A percentile compares a stretch with the other conserved stretches of the same genome.
These are phyloP conservation scores for Homarus americanus DNA, from an alignment of 1,140 invertebrate species.

Conservation along the genomic window DNA sequence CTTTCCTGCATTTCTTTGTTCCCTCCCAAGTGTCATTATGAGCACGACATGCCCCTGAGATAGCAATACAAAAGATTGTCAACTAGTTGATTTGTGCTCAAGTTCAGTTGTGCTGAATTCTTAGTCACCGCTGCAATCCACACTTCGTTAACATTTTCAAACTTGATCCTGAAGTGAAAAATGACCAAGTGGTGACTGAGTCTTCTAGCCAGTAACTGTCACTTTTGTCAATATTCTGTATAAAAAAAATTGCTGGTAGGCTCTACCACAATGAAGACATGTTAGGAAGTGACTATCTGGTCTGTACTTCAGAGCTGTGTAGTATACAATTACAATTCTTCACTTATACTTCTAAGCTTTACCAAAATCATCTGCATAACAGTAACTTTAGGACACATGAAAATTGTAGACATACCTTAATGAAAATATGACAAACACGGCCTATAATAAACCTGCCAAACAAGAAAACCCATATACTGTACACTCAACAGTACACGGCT, in stretches of 20 bases:
- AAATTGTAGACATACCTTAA: not conserved
- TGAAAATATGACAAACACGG: not conserved
- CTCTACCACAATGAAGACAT: constrained; percentile 36
- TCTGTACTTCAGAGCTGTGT: constrained; percentile 16
- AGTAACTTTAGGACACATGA: not conserved
- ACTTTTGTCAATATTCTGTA: constrained; percentile 15
- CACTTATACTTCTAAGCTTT: constrained; percentile 12
- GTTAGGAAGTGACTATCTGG: constrained; percentile 40
- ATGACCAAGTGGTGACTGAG: constrained; percentile 6
- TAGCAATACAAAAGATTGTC: constrained; percentile 56
- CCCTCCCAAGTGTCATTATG: not conserved
- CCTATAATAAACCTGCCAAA: too few species aligned
- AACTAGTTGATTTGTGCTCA: constrained; percentile 59
- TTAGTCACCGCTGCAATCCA: constrained; percentile 2
- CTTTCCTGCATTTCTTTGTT: constrained; percentile 21
- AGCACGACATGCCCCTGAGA: constrained; percentile 32
- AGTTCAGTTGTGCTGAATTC: constrained; percentile 52
- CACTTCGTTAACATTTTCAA: not conserved
- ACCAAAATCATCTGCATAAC: constrained; percentile 7
- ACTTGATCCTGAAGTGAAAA: not conserved
- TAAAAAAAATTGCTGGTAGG: not conserved
- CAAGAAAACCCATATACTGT: not conserved
- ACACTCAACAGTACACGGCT: not conserved
- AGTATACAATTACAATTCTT: not conserved
- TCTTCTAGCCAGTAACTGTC: constrained; percentile 12